phyloP scores from a whole-genome alignment of 2,888 invertebrate species.

The Camptogramma bilineatum region DNA sequence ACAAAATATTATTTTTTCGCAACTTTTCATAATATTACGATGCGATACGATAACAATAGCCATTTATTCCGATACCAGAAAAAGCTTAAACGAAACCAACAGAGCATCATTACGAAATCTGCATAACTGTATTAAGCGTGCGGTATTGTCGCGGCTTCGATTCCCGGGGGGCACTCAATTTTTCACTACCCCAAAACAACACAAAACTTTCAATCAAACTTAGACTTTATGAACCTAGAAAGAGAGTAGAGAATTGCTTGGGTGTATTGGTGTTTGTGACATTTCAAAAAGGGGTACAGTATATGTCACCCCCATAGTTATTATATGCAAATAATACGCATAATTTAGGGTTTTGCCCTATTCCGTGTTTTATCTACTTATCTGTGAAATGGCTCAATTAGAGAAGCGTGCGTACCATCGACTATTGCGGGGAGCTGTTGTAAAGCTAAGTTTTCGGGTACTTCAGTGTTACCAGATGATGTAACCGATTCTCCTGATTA shows the following conservation, averaged over 20 bases:
- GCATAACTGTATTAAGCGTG: conserved; percentile 75
- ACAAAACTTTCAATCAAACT: conserved; percentile 14
- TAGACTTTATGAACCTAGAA: not conserved
- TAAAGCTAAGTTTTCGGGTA: conserved; percentile 25
- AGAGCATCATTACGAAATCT: conserved; percentile 72
- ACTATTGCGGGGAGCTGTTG: conserved; percentile 31
- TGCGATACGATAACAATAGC: conserved; percentile 4
- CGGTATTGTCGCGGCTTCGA: conserved; percentile 68
- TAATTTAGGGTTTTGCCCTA: conserved; percentile 76
- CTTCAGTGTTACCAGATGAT: not conserved
- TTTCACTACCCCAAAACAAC: conserved; percentile 33
- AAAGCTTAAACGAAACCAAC: conserved; percentile 53
- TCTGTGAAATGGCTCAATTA: conserved; percentile 85
- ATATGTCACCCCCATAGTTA: conserved; percentile 78
- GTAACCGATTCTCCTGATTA: not conserved
- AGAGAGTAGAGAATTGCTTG: conserved; percentile 40
- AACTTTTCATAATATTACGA: not conserved
- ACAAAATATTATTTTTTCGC: too few species aligned
- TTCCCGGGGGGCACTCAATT: conserved; percentile 57
- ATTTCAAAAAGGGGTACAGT: conserved; percentile 8
- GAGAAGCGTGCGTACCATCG: conserved; percentile 64
- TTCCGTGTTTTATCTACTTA: conserved; percentile 84
- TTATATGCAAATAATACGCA: conserved; percentile 84
- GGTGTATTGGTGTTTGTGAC: not conserved
- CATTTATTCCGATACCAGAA: conserved; percentile 44